Percentiles rank a stretch among this genome's conserved stretches.
Evolutionary conservation across 2,797 vertebrate species (phyloP).

Genomic region (Neomorphus geoffroyi): DNA sequence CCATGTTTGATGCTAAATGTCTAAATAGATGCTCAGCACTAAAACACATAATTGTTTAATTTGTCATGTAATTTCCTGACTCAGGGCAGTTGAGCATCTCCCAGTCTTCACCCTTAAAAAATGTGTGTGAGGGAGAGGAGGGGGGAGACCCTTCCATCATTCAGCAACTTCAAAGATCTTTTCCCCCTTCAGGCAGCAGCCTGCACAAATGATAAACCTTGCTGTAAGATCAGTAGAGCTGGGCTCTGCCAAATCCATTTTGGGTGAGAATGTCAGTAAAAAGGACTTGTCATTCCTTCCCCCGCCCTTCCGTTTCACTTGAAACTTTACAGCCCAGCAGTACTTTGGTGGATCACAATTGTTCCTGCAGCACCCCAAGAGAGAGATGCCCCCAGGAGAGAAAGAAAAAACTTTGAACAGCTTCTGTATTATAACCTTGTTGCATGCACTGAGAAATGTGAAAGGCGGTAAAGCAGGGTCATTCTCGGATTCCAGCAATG

Average conservation of each 20-base stretch:
- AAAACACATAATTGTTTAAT: constrained; percentile 64
- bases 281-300: constrained; percentile 46
- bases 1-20: neutral
- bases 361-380: neutral
- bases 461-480: neutral
- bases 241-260: constrained; percentile 46
- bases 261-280: constrained; percentile 40
- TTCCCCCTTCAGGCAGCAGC: constrained; percentile 60
- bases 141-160: constrained; percentile 46
- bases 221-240: constrained; percentile 25
- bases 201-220: constrained; percentile 58
- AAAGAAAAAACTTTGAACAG: neutral
- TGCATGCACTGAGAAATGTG: neutral
- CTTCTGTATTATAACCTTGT: neutral
- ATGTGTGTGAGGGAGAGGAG: neutral
- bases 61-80: constrained; percentile 64
- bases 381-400: neutral
- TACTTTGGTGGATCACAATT: neutral
- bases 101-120: constrained; percentile 44
- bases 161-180: constrained; percentile 58
- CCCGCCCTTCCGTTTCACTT: constrained; percentile 18
- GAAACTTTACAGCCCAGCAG: constrained; percentile 18
- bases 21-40: constrained; percentile 18
- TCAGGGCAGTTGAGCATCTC: constrained; percentile 55
- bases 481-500: neutral